A percentile compares a stretch with the other conserved stretches of the same genome.
These are phyloP conservation scores for Microcebus ravelobensis DNA, from an alignment of 2,113 vertebrate genomes.

Conservation along the genomic window DNA sequence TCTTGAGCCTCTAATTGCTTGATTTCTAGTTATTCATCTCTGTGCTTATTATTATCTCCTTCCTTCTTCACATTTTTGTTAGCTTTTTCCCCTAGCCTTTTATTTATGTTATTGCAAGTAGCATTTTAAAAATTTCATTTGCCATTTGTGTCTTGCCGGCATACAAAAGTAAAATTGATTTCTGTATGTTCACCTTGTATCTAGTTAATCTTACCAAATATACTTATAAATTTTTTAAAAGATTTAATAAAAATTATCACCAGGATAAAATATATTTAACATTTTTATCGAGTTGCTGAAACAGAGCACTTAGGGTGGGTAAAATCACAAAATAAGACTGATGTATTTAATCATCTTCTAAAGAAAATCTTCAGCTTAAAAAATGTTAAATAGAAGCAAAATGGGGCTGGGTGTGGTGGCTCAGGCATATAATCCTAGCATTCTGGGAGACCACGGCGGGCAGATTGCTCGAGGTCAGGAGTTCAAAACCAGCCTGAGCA, in stretches of 20 bases:
- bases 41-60: neutral
- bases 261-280: neutral
- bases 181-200: neutral
- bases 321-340: constrained; percentile 35
- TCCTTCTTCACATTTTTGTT: neutral
- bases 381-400: constrained; percentile 34
- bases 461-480: too few species aligned
- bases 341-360: neutral
- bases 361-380: neutral
- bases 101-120: neutral
- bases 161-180: neutral
- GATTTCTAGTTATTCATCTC: neutral
- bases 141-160: neutral
- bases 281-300: neutral
- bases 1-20: neutral
- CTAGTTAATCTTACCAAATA: neutral
- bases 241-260: constrained; percentile 40
- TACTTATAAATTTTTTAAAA: too few species aligned
- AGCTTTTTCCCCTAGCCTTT: neutral
- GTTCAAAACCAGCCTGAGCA: too few species aligned
- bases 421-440: too few species aligned
- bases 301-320: neutral
- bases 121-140: neutral
- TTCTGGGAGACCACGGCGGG: too few species aligned
- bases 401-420: too few species aligned